These are phyloP conservation scores for Epinotia nisella DNA, from an alignment of 2,888 invertebrate species.

Conservation along the genomic window DNA sequence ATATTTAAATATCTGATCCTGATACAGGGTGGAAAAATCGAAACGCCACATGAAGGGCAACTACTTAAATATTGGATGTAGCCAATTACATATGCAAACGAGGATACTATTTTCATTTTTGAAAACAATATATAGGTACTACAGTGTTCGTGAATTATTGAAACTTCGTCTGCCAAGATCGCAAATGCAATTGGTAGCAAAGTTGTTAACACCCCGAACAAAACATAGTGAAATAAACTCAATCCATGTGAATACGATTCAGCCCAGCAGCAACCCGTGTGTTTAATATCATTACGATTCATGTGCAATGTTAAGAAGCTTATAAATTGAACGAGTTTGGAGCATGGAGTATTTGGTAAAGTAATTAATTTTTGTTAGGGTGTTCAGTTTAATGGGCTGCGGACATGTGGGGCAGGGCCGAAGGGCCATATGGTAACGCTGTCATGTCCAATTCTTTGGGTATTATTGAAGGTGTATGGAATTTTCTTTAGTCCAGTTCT, in stretches of 20 bases:
- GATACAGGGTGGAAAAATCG: no score
- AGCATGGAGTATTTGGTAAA: conserved; percentile 71
- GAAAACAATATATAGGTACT: no score
- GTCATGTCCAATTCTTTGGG: conserved; percentile 49
- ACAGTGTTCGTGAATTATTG: no score
- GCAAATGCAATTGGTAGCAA: not conserved
- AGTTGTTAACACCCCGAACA: not conserved
- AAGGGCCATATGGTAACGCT: conserved; percentile 66
- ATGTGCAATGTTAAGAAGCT: conserved; percentile 39
- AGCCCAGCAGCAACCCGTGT: not conserved
- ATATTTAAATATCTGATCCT: no score
- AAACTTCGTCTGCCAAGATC: no score
- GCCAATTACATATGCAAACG: no score
- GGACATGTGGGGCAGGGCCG: conserved; percentile 67
- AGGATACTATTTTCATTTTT: no score
- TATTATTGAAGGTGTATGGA: conserved; percentile 31
- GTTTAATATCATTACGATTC: conserved; percentile 27
- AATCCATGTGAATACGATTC: not conserved
- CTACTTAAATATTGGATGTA: no score
- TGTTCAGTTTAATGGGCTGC: conserved; percentile 72
- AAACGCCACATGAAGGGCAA: no score
- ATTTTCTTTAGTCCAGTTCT: conserved; percentile 14
- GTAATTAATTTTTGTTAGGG: conserved; percentile 81
- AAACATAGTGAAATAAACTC: conserved; percentile 1
- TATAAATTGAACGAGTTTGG: conserved; percentile 56